Conservation (phyloP, 92 coral and sea anemone genomes). For the Ricordea florida region DNA sequence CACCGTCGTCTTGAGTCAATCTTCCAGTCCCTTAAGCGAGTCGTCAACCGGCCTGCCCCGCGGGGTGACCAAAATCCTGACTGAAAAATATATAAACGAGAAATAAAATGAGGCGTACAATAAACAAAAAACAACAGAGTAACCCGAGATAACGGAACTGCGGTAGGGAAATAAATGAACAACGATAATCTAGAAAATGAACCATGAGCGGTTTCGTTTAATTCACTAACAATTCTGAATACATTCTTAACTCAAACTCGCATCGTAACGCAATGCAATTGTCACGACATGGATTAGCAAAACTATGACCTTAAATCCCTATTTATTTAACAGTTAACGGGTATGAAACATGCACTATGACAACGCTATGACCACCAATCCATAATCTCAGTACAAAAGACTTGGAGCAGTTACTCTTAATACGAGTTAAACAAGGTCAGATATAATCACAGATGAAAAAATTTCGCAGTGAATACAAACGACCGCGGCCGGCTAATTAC, state of each 20-base stretch:
- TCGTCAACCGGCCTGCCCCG: conserved; percentile 6
- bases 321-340: background rate
- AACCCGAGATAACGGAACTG: background rate
- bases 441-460: background rate
- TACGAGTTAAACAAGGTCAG: background rate
- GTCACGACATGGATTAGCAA: background rate
- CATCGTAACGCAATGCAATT: background rate
- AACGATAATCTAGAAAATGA: background rate
- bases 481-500: background rate
- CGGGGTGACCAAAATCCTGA: conserved; percentile 19
- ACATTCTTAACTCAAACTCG: too few species aligned
- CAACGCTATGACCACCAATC: background rate
- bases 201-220: background rate
- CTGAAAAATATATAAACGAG: background rate
- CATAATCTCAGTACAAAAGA: conserved; percentile 2
- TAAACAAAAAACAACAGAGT: too few species aligned
- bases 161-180: background rate
- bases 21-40: conserved; percentile 10
- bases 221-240: background rate
- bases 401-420: background rate
- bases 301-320: conserved; percentile 9
- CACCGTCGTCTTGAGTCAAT: conserved; percentile 18
- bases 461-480: background rate
- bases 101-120: background rate
- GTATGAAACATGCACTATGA: background rate